A percentile compares a stretch with the other conserved stretches of the same genome.
phyloP scores from a whole-genome alignment of 2,113 vertebrate species.

The Octodon degus region DNA sequence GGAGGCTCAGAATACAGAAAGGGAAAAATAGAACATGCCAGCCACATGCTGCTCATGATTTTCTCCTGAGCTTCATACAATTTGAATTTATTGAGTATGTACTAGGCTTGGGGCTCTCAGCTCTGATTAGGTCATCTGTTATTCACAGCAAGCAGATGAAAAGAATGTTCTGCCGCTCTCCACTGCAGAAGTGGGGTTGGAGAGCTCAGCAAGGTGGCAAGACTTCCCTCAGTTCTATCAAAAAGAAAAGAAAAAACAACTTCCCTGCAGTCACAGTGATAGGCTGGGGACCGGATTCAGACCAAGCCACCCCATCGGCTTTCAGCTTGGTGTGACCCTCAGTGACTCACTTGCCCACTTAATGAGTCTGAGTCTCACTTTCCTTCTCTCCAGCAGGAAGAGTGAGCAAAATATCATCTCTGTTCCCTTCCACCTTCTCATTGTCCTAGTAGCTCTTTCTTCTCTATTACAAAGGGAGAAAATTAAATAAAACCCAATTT shows the following conservation, averaged over 20 bases:
- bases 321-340: neutral
- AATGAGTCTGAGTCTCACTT: neutral
- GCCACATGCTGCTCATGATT: neutral
- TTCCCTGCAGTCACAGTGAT: fast-evolving
- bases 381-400: neutral
- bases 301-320: neutral
- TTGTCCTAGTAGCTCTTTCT: neutral
- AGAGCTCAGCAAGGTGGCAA: neutral
- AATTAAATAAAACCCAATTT: slow-evolving; percentile 5
- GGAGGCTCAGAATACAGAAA: neutral
- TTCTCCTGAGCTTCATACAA: neutral
- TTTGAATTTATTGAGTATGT: neutral
- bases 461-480: neutral
- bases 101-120: neutral
- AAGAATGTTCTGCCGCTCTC: neutral
- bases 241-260: neutral
- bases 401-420: neutral
- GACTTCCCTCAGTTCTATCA: neutral
- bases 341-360: neutral
- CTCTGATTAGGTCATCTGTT: neutral
- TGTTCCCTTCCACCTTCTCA: neutral
- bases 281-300: too few relatives aligned
- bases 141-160: neutral
- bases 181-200: neutral
- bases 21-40: neutral